These are phyloP conservation scores for Ditylenchus dipsaci DNA, from an alignment of 1,140 invertebrate species.

Conservation along the genomic window DNA sequence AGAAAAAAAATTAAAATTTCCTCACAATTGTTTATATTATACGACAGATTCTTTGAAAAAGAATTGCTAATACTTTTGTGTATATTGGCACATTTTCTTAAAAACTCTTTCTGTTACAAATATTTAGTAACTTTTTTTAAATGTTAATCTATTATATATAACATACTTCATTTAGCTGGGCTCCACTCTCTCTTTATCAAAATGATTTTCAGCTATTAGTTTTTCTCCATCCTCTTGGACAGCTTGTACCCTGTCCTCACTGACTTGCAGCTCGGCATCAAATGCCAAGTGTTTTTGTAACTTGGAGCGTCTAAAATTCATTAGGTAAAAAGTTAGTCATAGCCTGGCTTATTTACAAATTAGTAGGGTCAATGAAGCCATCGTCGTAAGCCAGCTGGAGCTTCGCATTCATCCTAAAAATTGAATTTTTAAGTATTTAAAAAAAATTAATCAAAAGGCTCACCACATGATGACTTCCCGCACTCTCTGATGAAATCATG, in stretches of 20 bases:
- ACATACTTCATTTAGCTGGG: constrained; percentile 16
- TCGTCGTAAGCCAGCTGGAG: constrained; percentile 85
- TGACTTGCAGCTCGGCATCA: constrained; percentile 86
- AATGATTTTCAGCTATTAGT: constrained; percentile 3
- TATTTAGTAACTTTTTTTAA: no score
- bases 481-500: constrained; percentile 48
- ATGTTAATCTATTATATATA: no score
- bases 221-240: constrained; percentile 14
- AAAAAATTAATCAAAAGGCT: no score
- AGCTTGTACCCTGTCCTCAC: constrained; percentile 58
- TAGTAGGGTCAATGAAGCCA: constrained; percentile 82
- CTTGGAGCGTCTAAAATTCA: constrained; percentile 70
- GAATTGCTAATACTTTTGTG: no score
- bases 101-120: no score
- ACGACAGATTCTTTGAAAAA: no score
- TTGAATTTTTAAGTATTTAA: no score
- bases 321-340: no score
- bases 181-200: constrained; percentile 10
- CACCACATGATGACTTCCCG: constrained; percentile 67
- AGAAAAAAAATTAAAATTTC: no score
- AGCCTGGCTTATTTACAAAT: constrained; percentile 65
- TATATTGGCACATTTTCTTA: no score
- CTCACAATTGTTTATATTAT: no score
- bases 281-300: constrained; percentile 93
- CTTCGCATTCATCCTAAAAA: constrained; percentile 74